phyloP scores from a whole-genome alignment of 2,113 vertebrate genomes.

The Conger conger region DNA sequence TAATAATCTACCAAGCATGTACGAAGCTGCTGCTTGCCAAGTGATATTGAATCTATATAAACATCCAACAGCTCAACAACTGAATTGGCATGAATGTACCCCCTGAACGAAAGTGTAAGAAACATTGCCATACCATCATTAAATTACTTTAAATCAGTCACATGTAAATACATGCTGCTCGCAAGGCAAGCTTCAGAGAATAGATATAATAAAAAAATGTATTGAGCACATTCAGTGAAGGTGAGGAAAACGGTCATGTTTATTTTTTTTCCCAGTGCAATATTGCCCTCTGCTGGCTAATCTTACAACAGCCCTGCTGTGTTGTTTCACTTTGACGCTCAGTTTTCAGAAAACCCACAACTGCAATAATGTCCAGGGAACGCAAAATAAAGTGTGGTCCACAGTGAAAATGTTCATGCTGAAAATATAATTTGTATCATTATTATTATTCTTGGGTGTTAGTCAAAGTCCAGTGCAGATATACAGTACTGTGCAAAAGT shows the following conservation, averaged over 20 bases:
- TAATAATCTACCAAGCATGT: too few species aligned
- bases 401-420: background rate
- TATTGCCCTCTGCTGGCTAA: constrained; percentile 14
- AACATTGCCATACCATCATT: background rate
- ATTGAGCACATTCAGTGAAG: background rate
- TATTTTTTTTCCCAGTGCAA: background rate
- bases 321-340: background rate
- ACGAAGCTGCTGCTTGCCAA: background rate
- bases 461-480: background rate
- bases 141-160: background rate
- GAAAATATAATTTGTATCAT: background rate
- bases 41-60: background rate
- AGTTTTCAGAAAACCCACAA: background rate
- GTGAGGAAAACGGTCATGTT: too few species aligned
- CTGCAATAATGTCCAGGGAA: background rate
- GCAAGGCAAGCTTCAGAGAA: background rate
- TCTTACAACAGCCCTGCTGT: too few species aligned
- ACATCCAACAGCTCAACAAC: background rate
- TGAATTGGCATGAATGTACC: background rate
- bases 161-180: background rate
- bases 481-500: too few species aligned
- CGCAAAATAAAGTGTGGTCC: background rate
- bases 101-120: background rate
- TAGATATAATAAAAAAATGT: background rate
- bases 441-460: background rate